phyloP scores from a whole-genome alignment of 92 coral and sea anemone genomes.

The Parazoanthus darwini region DNA sequence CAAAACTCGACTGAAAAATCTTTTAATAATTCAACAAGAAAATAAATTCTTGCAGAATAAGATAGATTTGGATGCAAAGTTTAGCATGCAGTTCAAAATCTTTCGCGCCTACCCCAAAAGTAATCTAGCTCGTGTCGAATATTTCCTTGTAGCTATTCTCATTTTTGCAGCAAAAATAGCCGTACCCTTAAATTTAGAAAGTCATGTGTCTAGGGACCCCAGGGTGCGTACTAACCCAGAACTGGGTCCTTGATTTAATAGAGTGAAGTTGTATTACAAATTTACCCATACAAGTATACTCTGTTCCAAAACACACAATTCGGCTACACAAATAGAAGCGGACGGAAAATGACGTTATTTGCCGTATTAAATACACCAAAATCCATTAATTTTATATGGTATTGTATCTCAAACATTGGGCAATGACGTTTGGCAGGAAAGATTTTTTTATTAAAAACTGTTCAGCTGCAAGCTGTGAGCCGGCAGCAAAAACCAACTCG shows the following conservation, averaged over 20 bases:
- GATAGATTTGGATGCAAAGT: conserved; percentile 19
- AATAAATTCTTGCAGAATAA: background rate
- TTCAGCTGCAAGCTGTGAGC: background rate
- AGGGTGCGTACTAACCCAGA: background rate
- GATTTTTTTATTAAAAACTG: background rate
- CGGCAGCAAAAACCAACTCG: background rate
- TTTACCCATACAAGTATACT: background rate
- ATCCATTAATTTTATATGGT: background rate
- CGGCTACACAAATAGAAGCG: too few species aligned
- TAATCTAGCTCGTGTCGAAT: too few species aligned
- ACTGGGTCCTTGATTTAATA: background rate
- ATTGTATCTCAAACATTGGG: background rate
- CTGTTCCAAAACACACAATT: background rate
- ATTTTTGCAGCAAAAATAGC: background rate
- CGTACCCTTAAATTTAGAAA: background rate
- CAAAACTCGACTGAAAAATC: conserved; percentile 25
- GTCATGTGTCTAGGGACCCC: background rate
- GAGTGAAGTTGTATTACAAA: background rate
- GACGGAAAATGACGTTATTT: background rate
- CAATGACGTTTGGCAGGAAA: background rate
- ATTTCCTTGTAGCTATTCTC: background rate
- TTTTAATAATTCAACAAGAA: conserved; percentile 35
- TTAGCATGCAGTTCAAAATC: background rate
- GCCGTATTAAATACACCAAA: background rate
- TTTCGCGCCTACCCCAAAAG: background rate